Percentiles rank a stretch among this genome's conserved stretches.
phyloP scores from a whole-genome alignment of 2,888 invertebrate species.

The Eilema sororculum region DNA sequence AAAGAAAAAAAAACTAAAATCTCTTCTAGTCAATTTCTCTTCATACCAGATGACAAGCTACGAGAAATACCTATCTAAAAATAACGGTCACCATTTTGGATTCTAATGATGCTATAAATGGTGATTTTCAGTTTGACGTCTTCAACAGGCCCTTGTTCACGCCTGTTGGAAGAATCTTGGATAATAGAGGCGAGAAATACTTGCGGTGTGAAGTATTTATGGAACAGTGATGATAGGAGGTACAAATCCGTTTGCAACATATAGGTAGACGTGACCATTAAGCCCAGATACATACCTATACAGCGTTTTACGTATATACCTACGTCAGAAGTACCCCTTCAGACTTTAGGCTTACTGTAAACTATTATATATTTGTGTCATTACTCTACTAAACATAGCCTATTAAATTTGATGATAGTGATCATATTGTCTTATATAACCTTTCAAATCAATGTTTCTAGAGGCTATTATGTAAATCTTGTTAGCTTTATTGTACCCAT shows the following conservation, averaged over 20 bases:
- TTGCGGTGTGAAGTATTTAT: not conserved
- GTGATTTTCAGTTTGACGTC: not conserved
- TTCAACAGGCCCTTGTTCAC: not conserved
- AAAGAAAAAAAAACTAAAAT: no score
- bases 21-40: not conserved
- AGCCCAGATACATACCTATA: no score
- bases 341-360: not conserved
- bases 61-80: not conserved
- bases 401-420: not conserved
- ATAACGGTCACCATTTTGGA: not conserved
- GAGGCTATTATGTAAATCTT: not conserved
- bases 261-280: not conserved
- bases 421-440: not conserved
- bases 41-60: not conserved
- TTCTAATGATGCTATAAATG: not conserved
- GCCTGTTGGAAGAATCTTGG: not conserved
- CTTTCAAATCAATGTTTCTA: constrained; percentile 3
- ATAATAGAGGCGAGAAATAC: not conserved
- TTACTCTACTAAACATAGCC: not conserved
- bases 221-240: not conserved
- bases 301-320: no score
- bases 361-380: not conserved
- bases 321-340: not conserved
- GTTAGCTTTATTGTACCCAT: constrained; percentile 3
- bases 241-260: not conserved